Evolutionary conservation across 1,140 invertebrate species (phyloP), one percentile per base, ranked within the genome.

Genomic region (Asobara japonica): DNA sequence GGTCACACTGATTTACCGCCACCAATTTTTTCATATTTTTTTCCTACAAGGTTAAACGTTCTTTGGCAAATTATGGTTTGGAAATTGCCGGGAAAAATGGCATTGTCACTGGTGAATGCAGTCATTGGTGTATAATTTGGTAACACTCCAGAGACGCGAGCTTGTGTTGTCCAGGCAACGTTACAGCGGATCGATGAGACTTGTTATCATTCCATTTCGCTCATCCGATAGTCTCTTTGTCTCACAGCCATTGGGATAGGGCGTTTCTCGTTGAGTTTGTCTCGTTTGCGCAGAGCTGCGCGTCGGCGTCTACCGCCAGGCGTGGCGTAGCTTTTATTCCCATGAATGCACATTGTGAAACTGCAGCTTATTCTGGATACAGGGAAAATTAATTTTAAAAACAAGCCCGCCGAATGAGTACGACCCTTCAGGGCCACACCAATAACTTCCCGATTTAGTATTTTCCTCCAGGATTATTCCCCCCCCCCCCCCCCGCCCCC

Each of bases 141-240:
- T 45, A 45, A 45, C 41, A 45, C 41, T 45, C 41, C 10, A 45
- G 41, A 45, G 41, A 45, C 41, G 41, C 18, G 41, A 45, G 41
- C 41, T 38, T 45, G 41, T 45, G 41, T 45, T 45, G 41, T 45
- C 41, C 41, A 45, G 41, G 41, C 41, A 45, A 45, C 41, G 41
- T 45, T 45, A 16, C 41, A 45, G 0, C n/a, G n/a, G 41, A 45
- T 45, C 41, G 41, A 45, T 45, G 41, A 16, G 41, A 45, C 41
- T n/a, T 45, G 41, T 45, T 45, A 45, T 45, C 41, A 45, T 45
- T 45, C 41, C n/a, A 45, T 45, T 45, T 45, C 41, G 41, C 41
- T 45, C 41, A 16, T 45, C 13, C n/a, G n/a, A 45, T 1, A 13
- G n/a, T 7, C 41, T 45, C 41, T 16, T 45, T 7, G 41, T 45